A percentile compares a stretch with the other conserved stretches of the same genome.
Conservation (phyloP, 2,888 invertebrate genomes). For the Acleris sparsana region DNA sequence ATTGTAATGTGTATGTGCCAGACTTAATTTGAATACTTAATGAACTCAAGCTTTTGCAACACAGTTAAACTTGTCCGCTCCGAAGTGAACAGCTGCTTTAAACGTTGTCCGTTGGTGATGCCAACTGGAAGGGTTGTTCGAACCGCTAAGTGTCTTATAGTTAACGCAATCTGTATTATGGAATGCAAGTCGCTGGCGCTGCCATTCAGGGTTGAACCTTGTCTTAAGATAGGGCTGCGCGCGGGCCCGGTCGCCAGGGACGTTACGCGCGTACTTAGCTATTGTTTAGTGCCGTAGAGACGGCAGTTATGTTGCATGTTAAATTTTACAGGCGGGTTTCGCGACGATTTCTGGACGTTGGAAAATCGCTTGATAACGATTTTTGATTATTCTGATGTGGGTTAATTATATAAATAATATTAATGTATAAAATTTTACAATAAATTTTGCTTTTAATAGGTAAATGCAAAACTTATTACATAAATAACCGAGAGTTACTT, state of each 20-base stretch:
- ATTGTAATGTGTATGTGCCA: too few relatives aligned
- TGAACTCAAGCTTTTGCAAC: background rate
- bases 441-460: too few relatives aligned
- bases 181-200: conserved; percentile 17
- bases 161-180: conserved; percentile 25
- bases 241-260: background rate
- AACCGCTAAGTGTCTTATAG: conserved; percentile 24
- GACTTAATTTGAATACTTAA: too few relatives aligned
- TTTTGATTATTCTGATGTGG: background rate
- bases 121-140: background rate
- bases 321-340: conserved; percentile 22
- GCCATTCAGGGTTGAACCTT: background rate
- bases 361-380: background rate
- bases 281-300: conserved; percentile 25
- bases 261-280: conserved; percentile 24
- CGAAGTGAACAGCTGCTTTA: conserved; percentile 1
- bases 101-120: background rate
- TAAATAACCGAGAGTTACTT: too few relatives aligned
- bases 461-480: too few relatives aligned
- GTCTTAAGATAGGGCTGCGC: background rate
- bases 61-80: background rate
- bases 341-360: background rate
- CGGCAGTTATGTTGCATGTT: conserved; percentile 31
- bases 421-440: too few relatives aligned
- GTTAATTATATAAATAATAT: background rate